phyloP scores from a whole-genome alignment of 2,113 vertebrate species.

The Probosciger aterrimus region DNA sequence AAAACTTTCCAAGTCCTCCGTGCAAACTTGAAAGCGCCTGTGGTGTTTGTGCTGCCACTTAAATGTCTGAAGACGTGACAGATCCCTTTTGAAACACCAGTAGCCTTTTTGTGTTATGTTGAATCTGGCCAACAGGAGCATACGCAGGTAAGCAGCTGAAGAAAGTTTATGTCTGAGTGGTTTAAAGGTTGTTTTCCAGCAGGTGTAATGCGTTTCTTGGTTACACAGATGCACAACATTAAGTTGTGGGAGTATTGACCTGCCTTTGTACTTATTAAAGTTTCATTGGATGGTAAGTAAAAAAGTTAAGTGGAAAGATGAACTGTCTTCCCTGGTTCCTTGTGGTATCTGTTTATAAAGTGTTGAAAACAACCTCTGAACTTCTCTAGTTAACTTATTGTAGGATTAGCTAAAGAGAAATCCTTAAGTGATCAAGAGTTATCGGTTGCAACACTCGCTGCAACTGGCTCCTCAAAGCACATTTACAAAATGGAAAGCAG shows the following conservation, averaged over 20 bases:
- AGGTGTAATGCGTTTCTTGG: neutral
- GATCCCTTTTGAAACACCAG: conserved; percentile 11
- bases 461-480: neutral
- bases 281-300: neutral
- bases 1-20: neutral
- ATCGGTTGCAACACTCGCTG: accelerated
- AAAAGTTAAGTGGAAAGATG: neutral
- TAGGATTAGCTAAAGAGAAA: conserved; percentile 25
- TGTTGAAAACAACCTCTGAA: conserved; percentile 27
- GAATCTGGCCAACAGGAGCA: conserved; percentile 6
- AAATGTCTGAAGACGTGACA: conserved; percentile 20
- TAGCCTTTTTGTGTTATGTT: neutral
- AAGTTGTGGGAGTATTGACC: neutral
- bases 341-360: neutral
- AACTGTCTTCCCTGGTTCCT: neutral
- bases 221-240: neutral
- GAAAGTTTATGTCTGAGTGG: neutral
- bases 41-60: neutral
- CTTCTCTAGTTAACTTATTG: neutral
- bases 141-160: conserved; percentile 40
- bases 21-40: neutral
- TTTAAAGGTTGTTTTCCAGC: conserved; percentile 4
- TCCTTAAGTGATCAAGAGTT: neutral
- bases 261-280: conserved; percentile 14
- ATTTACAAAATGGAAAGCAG: neutral